Conservation (phyloP, 1,140 invertebrate genomes). For the Drosophila ogumai region DNA sequence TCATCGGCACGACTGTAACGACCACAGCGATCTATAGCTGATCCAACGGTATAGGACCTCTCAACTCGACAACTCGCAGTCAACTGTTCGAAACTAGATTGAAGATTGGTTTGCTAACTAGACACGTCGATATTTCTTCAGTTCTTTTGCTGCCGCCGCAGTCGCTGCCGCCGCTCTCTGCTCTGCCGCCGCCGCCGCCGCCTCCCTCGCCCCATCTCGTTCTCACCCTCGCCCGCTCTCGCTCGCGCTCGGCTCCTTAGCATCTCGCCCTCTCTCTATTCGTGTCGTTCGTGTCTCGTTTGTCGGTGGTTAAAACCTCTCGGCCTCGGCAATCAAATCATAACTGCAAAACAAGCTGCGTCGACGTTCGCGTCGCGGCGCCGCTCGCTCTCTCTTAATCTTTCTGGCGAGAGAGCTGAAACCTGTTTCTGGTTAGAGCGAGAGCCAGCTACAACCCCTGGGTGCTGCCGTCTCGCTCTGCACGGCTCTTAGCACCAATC, state of each 20-base stretch:
- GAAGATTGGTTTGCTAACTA: constrained; percentile 85
- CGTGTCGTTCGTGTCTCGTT: constrained; percentile 69
- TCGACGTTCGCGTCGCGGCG: constrained; percentile 17
- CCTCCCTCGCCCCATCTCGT: constrained; percentile 15
- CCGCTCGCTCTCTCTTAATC: constrained; percentile 4
- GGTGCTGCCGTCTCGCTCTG: constrained; percentile 35
- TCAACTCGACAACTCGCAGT: constrained; percentile 84
- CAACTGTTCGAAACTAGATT: constrained; percentile 85
- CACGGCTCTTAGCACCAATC: constrained; percentile 64
- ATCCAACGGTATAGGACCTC: constrained; percentile 77
- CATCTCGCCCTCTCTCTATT: constrained; percentile 27
- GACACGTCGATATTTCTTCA: constrained; percentile 85
- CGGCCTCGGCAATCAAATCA: constrained; percentile 79
- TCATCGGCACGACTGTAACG: constrained; percentile 40
- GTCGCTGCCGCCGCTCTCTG: constrained; percentile 25
- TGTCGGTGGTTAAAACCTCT: constrained; percentile 72
- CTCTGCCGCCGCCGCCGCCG: constrained; percentile 8
- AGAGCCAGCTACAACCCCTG: background rate
- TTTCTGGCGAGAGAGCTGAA: constrained; percentile 28
- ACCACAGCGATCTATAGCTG: constrained; percentile 52
- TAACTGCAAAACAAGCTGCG: constrained; percentile 69
- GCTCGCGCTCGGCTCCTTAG: constrained; percentile 15
- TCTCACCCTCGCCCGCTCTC: constrained; percentile 2
- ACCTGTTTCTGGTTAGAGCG: constrained; percentile 49
- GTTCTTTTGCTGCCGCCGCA: constrained; percentile 75